Evolutionary conservation across 2,797 vertebrate species (phyloP), one percentile per base, ranked within the genome.

Genomic region (Sarcoramphus papa): DNA sequence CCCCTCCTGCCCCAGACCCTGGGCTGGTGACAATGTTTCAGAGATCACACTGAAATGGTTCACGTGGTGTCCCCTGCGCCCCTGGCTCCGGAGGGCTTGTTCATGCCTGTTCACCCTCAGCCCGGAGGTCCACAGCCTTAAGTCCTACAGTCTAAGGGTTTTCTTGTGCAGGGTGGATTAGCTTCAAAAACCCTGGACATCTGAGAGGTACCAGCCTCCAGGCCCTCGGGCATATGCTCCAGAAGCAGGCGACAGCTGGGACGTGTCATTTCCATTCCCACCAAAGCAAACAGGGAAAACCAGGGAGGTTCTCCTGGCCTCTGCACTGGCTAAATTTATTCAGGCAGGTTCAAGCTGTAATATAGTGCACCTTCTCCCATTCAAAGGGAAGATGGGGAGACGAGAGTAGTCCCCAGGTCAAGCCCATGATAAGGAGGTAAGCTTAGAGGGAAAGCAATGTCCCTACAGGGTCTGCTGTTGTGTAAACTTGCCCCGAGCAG

Each of bases 401-500:
- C 76, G 78, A 87, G 28, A 79, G n/a, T 16, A 77, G 27, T 83
- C 35, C 35, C 14, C 47, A 50, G 25, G 25, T 75, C 40, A 90
- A 85, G 47, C 14, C 54, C 16, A 21, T 27, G 50, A 65, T 68
- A 56, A 86, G 53, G 62, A 91, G 24, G 14, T 30, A 69, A 47
- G n/a, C 27, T 85, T 20, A 50, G 4, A 73, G 21, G 14, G 47
- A 83, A 93, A 92, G 22, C 27, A 80, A 13, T 54, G 28, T 80
- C 35, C 73, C 19, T 79, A 7, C 21, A 65, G 24, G 13, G 27
- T 40, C 79, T 80, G 63, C 40, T 83, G 35, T 56, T 83, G 51
- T 47, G 43, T 59, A 74, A 92, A 33, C 24, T 73, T 50, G 3
- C 43, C 25, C 28, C 0, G 0, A 47, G 16, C 0, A 1, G 51